A percentile compares a stretch with the other conserved stretches of the same genome.
Conservation (phyloP, 2,888 invertebrate species). For the Biston betularia region DNA sequence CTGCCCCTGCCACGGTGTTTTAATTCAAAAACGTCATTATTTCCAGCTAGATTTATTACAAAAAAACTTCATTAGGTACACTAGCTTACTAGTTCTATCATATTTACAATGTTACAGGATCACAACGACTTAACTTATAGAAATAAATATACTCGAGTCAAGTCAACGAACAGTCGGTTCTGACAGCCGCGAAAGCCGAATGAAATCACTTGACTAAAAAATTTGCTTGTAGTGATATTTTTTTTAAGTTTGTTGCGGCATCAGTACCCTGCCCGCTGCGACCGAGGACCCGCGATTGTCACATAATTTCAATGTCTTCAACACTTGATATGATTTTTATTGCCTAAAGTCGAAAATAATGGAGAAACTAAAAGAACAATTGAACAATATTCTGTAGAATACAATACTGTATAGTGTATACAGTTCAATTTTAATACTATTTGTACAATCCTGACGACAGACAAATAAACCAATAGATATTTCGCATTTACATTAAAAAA, state of each 20-base stretch:
- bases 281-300: too few relatives aligned
- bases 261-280: too few relatives aligned
- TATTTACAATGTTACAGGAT: slow-evolving; percentile 59
- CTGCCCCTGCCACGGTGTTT: slow-evolving; percentile 8
- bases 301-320: background rate
- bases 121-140: slow-evolving; percentile 79
- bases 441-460: background rate
- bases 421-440: too few relatives aligned
- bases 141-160: slow-evolving; percentile 65
- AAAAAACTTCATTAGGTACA: slow-evolving; percentile 53
- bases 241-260: too few relatives aligned
- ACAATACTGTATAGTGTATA: background rate
- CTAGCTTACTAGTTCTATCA: slow-evolving; percentile 56
- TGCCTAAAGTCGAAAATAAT: background rate
- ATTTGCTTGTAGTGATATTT: too few relatives aligned
- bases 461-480: background rate
- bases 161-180: slow-evolving; percentile 1
- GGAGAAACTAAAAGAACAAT: background rate
- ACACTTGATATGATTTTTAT: background rate
- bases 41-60: slow-evolving; percentile 45
- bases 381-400: background rate
- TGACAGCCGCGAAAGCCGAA: too few relatives aligned
- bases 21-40: slow-evolving; percentile 44
- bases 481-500: background rate
- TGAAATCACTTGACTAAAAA: too few relatives aligned